Evolutionary conservation across 2,797 vertebrate genomes (phyloP).

Genomic region (Peromyscus melanophrys): DNA sequence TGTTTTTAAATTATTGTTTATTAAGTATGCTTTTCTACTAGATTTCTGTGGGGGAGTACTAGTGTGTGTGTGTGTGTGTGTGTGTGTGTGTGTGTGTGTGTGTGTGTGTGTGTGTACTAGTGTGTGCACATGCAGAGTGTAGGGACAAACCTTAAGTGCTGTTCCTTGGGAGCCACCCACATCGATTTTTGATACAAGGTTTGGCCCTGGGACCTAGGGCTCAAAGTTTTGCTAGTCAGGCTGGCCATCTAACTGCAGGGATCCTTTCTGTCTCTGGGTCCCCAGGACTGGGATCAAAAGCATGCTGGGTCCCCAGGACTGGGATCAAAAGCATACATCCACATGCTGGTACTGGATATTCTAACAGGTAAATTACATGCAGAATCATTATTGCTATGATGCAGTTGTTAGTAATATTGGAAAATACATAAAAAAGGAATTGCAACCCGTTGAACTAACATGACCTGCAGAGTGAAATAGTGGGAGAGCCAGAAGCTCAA

Average conservation of each 20-base stretch:
- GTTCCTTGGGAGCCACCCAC: background rate
- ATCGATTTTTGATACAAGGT: background rate
- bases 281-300: too few species aligned
- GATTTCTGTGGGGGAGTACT: background rate
- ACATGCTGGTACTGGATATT: background rate
- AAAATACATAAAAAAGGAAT: background rate
- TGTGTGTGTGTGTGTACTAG: background rate
- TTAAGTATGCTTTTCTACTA: background rate
- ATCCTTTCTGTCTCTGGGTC: background rate
- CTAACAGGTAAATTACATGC: background rate
- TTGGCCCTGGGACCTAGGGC: background rate
- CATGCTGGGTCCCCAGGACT: background rate
- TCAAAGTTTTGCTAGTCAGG: background rate
- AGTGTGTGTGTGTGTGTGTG: background rate
- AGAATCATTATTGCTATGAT: background rate
- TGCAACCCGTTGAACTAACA: background rate
- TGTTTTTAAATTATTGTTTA: constrained; percentile 10
- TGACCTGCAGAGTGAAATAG: background rate
- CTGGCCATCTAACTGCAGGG: background rate
- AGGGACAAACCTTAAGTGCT: background rate
- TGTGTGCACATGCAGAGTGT: background rate
- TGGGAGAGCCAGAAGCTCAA: background rate
- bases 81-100: background rate
- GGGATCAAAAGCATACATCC: too few species aligned
- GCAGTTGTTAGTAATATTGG: constrained; percentile 2